Conservation (phyloP, 2,888 invertebrate species). For the Chrysolina americana region DNA sequence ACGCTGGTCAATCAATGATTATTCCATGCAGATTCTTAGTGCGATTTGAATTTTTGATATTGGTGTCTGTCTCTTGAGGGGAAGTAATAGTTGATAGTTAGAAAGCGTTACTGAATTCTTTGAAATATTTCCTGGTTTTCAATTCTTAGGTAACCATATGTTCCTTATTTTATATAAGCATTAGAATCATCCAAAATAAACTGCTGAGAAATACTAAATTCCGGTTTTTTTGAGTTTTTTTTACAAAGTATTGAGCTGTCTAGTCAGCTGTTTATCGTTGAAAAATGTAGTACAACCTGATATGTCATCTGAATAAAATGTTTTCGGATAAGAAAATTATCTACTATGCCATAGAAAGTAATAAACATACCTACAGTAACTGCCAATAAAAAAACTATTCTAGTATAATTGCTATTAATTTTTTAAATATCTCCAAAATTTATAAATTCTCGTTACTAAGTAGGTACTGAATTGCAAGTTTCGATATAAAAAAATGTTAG, state of each 20-base stretch:
- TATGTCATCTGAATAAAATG: neutral
- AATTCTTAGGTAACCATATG: conserved; percentile 46
- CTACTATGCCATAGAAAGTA: too few species aligned
- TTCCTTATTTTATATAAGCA: neutral
- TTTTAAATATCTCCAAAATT: too few species aligned
- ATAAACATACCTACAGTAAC: too few species aligned
- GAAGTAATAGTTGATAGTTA: conserved; percentile 59
- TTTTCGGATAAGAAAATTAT: too few species aligned
- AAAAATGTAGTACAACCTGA: neutral
- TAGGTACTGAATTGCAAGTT: too few species aligned
- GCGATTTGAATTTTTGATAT: conserved; percentile 39
- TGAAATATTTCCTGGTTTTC: conserved; percentile 63
- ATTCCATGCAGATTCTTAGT: conserved; percentile 38
- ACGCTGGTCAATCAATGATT: conserved; percentile 29
- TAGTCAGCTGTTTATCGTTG: neutral
- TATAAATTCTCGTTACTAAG: too few species aligned
- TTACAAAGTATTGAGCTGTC: neutral
- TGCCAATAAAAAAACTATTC: too few species aligned
- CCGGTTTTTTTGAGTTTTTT: neutral
- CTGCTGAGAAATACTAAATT: neutral
- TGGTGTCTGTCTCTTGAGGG: conserved; percentile 36
- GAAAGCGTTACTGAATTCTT: conserved; percentile 64
- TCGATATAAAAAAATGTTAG: too few species aligned
- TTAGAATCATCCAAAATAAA: neutral
- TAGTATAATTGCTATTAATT: too few species aligned